Base-by-base conservation (phyloP, 2,113 vertebrate species). In the Sprattus sprattus region DNA sequence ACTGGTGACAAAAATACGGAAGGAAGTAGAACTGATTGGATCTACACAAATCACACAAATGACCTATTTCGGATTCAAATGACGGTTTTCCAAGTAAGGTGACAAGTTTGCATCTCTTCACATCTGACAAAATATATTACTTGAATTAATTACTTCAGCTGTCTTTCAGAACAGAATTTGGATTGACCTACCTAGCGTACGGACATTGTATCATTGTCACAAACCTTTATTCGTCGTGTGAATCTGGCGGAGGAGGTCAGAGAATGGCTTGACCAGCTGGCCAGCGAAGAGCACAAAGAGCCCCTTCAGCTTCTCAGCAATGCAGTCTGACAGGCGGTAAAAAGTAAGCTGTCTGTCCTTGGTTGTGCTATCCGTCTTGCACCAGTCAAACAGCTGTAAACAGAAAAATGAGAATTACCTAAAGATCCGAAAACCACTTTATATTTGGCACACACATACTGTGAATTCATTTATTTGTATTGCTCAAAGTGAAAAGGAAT, bases 221-320 rank as follows among this genome's bases (percentile, higher is more conserved):
- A 84, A 85, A 97, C 98, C 96, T 18, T 96, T 96, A 89, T 95
- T 94, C 39, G 95, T 91, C 82, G 91, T 18, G 90, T 96, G 96
- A 84, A 95, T 93, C 82, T 95, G 95, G 60, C 92, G 94, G 87
- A 99, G 93, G 6, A 96, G 93, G 57, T 98, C 96, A 0, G 97
- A 94, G 57, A 98, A 94, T 0, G 97, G 95, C 84, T 98, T 99
- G 86, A 99, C 95, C 86, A 99, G 92, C 81, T 98, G 97, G 28
- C 97, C 98, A 0, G 98, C 97, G 83, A 99, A 99, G 18, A 99
- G 93, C 6, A 96, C 96, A 78, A 99, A 99, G 78, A 99, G 95
- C 2, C 97, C 97, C 89, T 97, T 99, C 83, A 99, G 95, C 13
- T 94, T 95, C 20, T 94, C 95, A 25, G 98, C 98, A 45, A 99